These are phyloP conservation scores for Cyanocitta stelleri DNA, from an alignment of 2,113 vertebrate genomes.

Conservation along the genomic window DNA sequence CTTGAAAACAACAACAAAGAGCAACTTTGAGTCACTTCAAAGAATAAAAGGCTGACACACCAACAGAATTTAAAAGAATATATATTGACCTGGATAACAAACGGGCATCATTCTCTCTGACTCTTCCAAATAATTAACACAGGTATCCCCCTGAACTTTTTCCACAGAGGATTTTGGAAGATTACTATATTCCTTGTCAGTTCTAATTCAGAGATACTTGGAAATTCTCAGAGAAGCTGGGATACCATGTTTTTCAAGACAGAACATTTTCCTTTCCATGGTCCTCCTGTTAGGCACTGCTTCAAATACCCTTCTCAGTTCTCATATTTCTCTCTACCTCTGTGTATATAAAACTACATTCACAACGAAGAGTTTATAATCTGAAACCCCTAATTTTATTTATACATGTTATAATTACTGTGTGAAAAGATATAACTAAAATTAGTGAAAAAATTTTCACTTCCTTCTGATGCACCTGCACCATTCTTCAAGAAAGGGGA, in stretches of 20 bases:
- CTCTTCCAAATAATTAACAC: not conserved
- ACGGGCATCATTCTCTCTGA: not conserved
- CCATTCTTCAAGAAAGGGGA: not conserved
- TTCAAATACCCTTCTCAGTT: not conserved
- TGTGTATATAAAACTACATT: not conserved
- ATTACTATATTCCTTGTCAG: not conserved
- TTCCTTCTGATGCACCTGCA: not conserved
- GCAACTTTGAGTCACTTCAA: not conserved
- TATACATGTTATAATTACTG: not conserved
- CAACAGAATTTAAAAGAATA: not conserved
- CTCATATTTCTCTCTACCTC: not conserved
- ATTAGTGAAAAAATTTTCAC: not conserved
- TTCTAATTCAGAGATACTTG: not conserved
- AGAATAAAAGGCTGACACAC: not conserved
- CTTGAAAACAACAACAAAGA: not conserved
- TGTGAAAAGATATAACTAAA: not conserved
- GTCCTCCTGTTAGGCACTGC: not conserved
- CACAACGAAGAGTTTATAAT: not conserved
- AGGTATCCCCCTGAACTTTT: not conserved
- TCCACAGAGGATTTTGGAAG: not conserved
- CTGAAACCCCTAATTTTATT: not conserved
- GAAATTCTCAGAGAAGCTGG: not conserved
- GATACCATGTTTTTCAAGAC: not conserved
- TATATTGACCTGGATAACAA: not conserved
- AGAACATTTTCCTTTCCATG: not conserved